These are phyloP conservation scores for Drosophila kanapiae DNA, from an alignment of 1,140 invertebrate species.

Conservation along the genomic window DNA sequence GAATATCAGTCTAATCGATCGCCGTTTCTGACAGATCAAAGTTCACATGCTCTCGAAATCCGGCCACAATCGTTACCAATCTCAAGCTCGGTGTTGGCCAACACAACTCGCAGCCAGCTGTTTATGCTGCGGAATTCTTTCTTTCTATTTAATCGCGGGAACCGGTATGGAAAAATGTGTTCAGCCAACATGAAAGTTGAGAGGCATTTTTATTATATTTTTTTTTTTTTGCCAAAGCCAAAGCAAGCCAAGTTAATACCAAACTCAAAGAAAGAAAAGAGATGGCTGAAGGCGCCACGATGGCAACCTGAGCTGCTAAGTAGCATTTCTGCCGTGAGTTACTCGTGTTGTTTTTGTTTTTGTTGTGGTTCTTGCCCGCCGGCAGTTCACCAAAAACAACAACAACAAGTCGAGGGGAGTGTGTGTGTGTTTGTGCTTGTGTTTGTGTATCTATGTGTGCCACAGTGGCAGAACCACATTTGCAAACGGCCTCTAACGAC, in stretches of 20 bases:
- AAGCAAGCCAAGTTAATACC: slow-evolving; percentile 17
- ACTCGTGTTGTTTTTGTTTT: slow-evolving; percentile 35
- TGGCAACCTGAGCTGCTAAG: slow-evolving; percentile 73
- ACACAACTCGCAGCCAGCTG: slow-evolving; percentile 40
- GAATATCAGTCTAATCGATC: slow-evolving; percentile 51
- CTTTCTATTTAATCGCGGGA: slow-evolving; percentile 73
- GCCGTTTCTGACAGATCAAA: slow-evolving; percentile 36
- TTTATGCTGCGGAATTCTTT: slow-evolving; percentile 75
- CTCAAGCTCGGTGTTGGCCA: slow-evolving; percentile 8
- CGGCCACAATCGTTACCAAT: slow-evolving; percentile 3
- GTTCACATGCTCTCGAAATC: slow-evolving; percentile 49
- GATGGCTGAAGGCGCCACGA: slow-evolving; percentile 72
- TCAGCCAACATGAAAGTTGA: slow-evolving; percentile 77
- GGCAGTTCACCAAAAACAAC: slow-evolving; percentile 45
- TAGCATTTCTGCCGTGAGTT: slow-evolving; percentile 46
- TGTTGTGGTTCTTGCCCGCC: slow-evolving; percentile 52
- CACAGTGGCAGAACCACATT: slow-evolving; percentile 83
- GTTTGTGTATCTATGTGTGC: slow-evolving; percentile 65
- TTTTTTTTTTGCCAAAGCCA: slow-evolving; percentile 16
- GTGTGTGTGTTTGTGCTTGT: slow-evolving; percentile 26
- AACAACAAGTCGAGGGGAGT: slow-evolving; percentile 22
- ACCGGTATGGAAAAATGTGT: slow-evolving; percentile 77
- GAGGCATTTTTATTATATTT: slow-evolving; percentile 34
- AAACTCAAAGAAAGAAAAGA: slow-evolving; percentile 13
- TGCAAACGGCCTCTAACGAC: slow-evolving; percentile 85